Conservation (phyloP, 2,113 vertebrate species). For the Gymnobelideus leadbeateri region DNA sequence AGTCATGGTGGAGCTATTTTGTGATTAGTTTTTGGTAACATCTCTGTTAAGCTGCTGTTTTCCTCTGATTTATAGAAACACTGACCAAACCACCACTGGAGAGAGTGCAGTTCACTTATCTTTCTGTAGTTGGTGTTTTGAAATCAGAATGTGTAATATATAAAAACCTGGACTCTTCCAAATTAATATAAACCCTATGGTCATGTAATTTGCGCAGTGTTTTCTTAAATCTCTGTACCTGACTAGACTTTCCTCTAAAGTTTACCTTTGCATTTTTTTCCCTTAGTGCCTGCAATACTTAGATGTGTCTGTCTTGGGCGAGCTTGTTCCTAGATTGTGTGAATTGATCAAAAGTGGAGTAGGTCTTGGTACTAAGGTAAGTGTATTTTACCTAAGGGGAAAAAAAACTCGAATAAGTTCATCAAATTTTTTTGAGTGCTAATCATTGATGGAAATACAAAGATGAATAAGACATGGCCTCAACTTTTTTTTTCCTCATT, state of each 20-base stretch:
- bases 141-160: conserved; percentile 49
- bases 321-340: conserved; percentile 94
- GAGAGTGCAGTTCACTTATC: conserved; percentile 12
- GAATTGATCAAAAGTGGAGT: conserved; percentile 96
- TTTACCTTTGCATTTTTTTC: conserved; percentile 55
- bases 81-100: not conserved
- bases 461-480: not conserved
- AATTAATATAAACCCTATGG: conserved; percentile 35
- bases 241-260: conserved; percentile 35
- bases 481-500: conserved; percentile 6
- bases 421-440: not conserved
- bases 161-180: conserved; percentile 28
- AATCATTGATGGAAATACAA: not conserved
- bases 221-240: conserved; percentile 22
- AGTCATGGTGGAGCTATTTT: not conserved
- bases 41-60: conserved; percentile 13
- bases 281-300: conserved; percentile 96
- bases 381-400: conserved; percentile 38
- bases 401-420: not conserved
- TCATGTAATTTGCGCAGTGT: conserved; percentile 26
- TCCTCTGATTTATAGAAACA: conserved; percentile 37
- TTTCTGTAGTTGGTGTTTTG: conserved; percentile 45
- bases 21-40: conserved; percentile 25
- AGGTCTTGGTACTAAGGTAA: conserved; percentile 97
- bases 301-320: conserved; percentile 93